Evolutionary conservation across 2,797 vertebrate species (phyloP).

Genomic region (Miichthys miiuy): DNA sequence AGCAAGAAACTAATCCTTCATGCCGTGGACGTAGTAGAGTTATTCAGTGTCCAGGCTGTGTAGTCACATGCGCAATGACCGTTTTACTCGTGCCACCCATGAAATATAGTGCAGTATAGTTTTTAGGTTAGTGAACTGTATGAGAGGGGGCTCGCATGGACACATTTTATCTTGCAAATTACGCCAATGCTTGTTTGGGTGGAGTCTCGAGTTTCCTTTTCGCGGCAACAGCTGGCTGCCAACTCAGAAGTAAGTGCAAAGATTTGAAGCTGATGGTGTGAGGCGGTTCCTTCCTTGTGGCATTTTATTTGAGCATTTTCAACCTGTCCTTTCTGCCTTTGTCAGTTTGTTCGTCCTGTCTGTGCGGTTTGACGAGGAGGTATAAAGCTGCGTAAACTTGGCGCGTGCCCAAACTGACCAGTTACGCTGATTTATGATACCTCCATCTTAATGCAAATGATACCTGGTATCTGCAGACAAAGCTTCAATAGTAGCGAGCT

Average conservation of each 20-base stretch:
- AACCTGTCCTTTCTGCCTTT: neutral
- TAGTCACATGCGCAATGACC: conserved; percentile 37
- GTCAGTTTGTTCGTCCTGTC: neutral
- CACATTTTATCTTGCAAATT: neutral
- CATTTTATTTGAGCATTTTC: neutral
- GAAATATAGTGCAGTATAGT: neutral
- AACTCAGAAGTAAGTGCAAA: conserved; percentile 60
- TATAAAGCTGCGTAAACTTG: conserved; percentile 51
- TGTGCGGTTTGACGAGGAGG: neutral
- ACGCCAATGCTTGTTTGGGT: conserved; percentile 14
- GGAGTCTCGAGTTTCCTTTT: conserved; percentile 52
- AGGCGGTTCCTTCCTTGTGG: conserved; percentile 14
- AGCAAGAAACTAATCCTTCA: conserved; percentile 79
- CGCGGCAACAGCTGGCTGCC: conserved; percentile 74
- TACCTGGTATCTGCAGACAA: neutral
- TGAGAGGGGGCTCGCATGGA: neutral
- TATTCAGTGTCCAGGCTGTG: conserved; percentile 42
- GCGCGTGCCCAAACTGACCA: conserved; percentile 26
- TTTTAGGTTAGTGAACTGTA: neutral
- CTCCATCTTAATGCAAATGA: conserved; percentile 33
- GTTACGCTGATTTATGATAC: neutral
- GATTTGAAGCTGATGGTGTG: conserved; percentile 15
- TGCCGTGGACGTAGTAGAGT: conserved; percentile 69
- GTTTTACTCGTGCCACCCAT: conserved; percentile 27
- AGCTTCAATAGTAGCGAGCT: neutral